These are phyloP conservation scores for Mythimna impura DNA, from an alignment of 2,888 invertebrate genomes.

Conservation along the genomic window DNA sequence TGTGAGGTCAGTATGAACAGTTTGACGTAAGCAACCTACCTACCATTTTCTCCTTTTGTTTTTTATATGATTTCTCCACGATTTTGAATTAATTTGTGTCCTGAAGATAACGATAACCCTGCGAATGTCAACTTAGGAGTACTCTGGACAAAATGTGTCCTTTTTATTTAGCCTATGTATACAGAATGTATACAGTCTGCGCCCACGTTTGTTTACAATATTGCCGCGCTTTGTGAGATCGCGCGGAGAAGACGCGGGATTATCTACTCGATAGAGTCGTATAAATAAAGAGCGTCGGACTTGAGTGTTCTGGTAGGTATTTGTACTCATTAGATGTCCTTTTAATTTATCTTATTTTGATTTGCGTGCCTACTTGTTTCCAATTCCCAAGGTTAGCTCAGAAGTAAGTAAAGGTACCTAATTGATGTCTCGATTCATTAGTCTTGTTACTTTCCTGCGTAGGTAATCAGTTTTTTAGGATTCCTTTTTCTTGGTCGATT, in stretches of 20 bases:
- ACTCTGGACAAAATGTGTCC: background rate
- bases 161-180: constrained; percentile 7
- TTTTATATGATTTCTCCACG: no score
- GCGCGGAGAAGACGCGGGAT: background rate
- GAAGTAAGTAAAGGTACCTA: background rate
- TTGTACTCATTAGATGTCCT: background rate
- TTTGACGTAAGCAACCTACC: background rate
- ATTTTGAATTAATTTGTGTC: background rate
- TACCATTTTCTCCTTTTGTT: constrained; percentile 4
- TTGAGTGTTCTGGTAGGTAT: background rate
- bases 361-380: background rate
- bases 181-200: background rate
- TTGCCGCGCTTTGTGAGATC: constrained; percentile 5
- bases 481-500: no score
- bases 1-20: constrained; percentile 88
- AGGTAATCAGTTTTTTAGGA: background rate
- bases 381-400: background rate
- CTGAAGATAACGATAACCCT: background rate
- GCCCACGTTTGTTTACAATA: constrained; percentile 11
- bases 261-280: background rate
- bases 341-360: background rate
- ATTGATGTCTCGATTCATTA: no score
- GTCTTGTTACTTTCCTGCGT: background rate
- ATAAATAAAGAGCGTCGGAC: background rate
- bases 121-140: no score